A percentile compares a stretch with the other conserved stretches of the same genome.
phyloP scores from a whole-genome alignment of 2,888 invertebrate genomes.

The Meloe dianella region DNA sequence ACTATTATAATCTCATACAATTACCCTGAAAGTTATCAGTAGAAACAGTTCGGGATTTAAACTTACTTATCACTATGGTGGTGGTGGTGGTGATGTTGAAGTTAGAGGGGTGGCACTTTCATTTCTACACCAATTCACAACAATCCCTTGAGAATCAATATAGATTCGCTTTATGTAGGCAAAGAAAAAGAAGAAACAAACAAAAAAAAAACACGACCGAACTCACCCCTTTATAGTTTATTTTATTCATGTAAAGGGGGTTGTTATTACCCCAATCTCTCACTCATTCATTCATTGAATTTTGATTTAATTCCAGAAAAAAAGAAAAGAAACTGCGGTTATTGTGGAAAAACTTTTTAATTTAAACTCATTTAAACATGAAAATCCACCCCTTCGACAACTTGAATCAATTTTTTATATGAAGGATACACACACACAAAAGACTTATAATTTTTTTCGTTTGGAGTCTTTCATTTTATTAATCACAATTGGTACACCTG shows the following conservation, averaged over 20 bases:
- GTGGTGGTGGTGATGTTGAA: not conserved
- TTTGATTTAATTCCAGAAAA: not conserved
- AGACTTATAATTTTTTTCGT: too few species aligned
- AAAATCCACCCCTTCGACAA: too few species aligned
- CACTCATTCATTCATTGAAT: not conserved
- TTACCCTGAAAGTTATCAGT: constrained; percentile 8
- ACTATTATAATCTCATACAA: not conserved
- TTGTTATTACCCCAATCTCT: not conserved
- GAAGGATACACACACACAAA: too few species aligned
- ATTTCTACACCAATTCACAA: not conserved
- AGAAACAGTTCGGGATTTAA: not conserved
- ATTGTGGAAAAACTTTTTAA: not conserved
- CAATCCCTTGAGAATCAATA: constrained; percentile 7
- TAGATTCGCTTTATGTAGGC: not conserved
- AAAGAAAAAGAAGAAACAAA: not conserved
- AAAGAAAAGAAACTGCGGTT: too few species aligned
- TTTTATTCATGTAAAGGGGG: not conserved
- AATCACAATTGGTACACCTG: not conserved
- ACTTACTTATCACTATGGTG: constrained; percentile 2
- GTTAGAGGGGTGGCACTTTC: not conserved
- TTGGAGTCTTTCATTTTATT: not conserved
- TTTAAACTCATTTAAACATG: not conserved
- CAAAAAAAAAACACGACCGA: not conserved
- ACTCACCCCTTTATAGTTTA: not conserved
- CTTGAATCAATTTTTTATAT: too few species aligned